Conservation (phyloP, 2,113 vertebrate species). For the Leptobrachium ailaonicum region DNA sequence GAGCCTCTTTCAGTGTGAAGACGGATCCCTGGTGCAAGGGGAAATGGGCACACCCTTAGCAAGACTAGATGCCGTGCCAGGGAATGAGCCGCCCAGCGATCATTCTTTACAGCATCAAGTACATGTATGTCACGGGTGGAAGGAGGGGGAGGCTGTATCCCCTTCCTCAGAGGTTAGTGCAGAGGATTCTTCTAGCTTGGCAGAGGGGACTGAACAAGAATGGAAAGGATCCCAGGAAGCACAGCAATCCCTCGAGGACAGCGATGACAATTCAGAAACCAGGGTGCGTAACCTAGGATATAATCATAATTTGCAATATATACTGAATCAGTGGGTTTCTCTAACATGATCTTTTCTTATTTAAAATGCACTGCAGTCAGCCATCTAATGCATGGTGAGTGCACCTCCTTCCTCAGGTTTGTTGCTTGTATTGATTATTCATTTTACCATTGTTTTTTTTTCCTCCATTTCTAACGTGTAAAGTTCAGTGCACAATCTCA, state of each 20-base stretch:
- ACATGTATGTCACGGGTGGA: not conserved
- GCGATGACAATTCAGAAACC: not conserved
- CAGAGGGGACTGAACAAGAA: slow-evolving; percentile 38
- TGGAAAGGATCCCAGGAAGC: not conserved
- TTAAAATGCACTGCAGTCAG: no score
- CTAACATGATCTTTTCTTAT: no score
- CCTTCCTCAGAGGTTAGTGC: slow-evolving; percentile 30
- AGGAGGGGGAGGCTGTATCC: not conserved
- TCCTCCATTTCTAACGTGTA: no score
- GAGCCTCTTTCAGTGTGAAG: slow-evolving; percentile 73
- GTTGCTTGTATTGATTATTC: no score
- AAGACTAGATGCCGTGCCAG: not conserved
- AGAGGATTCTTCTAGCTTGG: slow-evolving; percentile 53
- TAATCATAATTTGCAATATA: no score
- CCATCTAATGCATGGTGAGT: no score
- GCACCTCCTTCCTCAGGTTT: no score
- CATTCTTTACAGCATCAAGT: slow-evolving; percentile 9
- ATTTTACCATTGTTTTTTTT: no score
- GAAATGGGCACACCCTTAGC: not conserved
- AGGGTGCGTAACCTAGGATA: no score
- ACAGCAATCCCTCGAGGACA: not conserved
- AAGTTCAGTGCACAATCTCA: no score
- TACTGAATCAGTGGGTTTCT: no score
- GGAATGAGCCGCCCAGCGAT: slow-evolving; percentile 27
- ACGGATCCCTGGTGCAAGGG: slow-evolving; percentile 24